Conservation (phyloP, 2,797 vertebrate genomes). For the Miichthys miiuy region DNA sequence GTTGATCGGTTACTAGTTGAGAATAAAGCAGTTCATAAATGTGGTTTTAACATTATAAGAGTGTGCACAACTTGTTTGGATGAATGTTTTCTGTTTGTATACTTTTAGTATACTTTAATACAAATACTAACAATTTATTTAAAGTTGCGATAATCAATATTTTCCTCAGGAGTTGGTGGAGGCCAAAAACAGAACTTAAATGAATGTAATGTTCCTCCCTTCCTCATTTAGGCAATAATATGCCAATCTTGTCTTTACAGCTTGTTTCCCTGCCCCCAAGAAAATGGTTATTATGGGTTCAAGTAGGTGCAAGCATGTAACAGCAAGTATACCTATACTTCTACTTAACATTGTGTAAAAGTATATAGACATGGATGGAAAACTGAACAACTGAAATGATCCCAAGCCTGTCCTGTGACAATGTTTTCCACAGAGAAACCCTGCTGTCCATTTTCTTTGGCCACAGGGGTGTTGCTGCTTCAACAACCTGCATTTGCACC, state of each 20-base stretch:
- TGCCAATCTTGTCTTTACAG: background rate
- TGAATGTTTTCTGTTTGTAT: too few species aligned
- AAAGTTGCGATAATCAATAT: background rate
- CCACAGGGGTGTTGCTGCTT: background rate
- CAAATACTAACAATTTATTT: background rate
- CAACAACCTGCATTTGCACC: background rate
- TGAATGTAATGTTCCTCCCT: background rate
- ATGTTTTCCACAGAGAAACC: background rate
- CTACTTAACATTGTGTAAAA: background rate
- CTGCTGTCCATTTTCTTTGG: background rate
- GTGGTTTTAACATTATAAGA: background rate
- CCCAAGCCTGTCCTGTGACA: too few species aligned
- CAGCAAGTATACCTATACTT: background rate
- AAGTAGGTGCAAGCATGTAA: background rate
- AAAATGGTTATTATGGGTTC: background rate
- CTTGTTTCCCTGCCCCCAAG: background rate
- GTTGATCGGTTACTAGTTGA: background rate
- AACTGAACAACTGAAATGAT: too few species aligned
- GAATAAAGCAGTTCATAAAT: background rate
- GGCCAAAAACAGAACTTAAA: background rate
- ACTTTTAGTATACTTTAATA: background rate
- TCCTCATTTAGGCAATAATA: background rate
- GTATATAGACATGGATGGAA: background rate
- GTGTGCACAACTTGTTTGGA: too few species aligned
- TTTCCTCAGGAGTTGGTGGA: background rate